Evolutionary conservation across 2,888 invertebrate species (phyloP).

Genomic region (Alviniconcha strummeri): DNA sequence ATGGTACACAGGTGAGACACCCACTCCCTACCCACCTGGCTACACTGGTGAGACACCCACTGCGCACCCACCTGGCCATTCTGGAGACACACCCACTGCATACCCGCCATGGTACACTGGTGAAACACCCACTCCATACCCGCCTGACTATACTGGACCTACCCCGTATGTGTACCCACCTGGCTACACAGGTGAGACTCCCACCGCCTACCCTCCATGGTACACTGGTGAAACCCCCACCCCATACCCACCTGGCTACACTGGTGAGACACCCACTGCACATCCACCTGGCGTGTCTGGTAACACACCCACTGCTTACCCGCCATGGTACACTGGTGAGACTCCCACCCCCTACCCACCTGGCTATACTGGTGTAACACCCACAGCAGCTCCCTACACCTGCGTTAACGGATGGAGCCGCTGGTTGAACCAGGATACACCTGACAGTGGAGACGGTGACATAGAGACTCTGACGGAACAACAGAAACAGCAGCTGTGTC

Average conservation of each 20-base stretch:
- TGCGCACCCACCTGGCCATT: background rate
- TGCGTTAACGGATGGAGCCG: conserved; percentile 44
- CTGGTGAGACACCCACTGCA: conserved; percentile 23
- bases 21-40: background rate
- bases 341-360: conserved; percentile 26
- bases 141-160: background rate
- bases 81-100: background rate
- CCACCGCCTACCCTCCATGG: conserved; percentile 5
- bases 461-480: conserved; percentile 49
- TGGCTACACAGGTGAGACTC: background rate
- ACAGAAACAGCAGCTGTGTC: conserved; percentile 47
- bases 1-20: conserved; percentile 12
- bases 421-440: conserved; percentile 56
- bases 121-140: background rate
- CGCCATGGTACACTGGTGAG: conserved; percentile 14
- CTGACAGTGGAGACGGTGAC: conserved; percentile 47
- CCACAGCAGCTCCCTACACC: conserved; percentile 1
- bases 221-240: conserved; percentile 10
- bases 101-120: conserved; percentile 11
- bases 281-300: conserved; percentile 25
- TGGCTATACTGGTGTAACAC: conserved; percentile 14
- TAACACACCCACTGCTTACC: conserved; percentile 20
- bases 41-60: conserved; percentile 19
- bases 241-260: background rate
- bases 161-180: conserved; percentile 1